These are phyloP conservation scores for Scomberomorus guttatus DNA, from an alignment of 2,797 vertebrate genomes.

Conservation along the genomic window DNA sequence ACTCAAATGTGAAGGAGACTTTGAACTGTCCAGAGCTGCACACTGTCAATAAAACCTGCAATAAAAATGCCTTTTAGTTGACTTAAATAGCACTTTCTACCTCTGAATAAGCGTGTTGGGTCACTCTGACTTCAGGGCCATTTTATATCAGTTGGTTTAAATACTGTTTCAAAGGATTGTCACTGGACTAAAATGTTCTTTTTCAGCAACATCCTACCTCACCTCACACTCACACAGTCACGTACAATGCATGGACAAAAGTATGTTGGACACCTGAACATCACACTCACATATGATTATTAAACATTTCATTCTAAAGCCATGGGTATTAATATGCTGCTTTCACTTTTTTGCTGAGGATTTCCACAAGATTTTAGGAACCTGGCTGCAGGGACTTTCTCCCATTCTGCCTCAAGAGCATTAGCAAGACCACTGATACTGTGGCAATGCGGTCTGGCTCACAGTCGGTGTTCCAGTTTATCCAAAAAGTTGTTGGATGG, in stretches of 20 bases:
- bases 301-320: slow-evolving; percentile 2
- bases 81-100: neutral
- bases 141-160: slow-evolving; percentile 20
- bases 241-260: neutral
- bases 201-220: neutral
- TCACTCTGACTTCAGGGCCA: too few relatives aligned
- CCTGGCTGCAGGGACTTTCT: slow-evolving; percentile 2
- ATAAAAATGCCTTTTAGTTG: neutral
- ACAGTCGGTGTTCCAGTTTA: neutral
- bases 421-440: slow-evolving; percentile 3
- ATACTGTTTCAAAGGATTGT: slow-evolving; percentile 8
- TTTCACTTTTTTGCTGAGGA: too few relatives aligned
- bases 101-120: neutral
- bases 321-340: neutral
- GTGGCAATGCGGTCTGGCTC: slow-evolving; percentile 1
- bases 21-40: neutral
- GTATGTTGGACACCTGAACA: neutral
- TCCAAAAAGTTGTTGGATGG: neutral
- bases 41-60: slow-evolving; percentile 8
- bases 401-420: neutral
- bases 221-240: neutral
- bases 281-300: too few relatives aligned
- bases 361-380: neutral
- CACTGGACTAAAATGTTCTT: neutral
- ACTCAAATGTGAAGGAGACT: slow-evolving; percentile 9